Conservation (phyloP, 2,888 invertebrate species). For the Lithophane semibrunnea region DNA sequence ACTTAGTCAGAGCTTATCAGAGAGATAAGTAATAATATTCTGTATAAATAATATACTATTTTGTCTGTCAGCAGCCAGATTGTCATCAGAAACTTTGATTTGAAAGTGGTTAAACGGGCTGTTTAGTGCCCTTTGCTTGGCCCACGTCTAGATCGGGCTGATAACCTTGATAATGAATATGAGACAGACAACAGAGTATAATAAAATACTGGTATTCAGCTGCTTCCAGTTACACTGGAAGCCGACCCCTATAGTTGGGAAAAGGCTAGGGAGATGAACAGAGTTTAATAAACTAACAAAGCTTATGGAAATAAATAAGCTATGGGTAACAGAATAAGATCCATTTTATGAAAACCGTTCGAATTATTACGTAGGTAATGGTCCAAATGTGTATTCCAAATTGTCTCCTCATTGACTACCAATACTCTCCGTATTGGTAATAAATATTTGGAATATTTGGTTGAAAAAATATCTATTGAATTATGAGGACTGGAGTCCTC, state of each 20-base stretch:
- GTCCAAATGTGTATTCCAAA: too few species aligned
- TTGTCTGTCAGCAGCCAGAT: conserved; percentile 23
- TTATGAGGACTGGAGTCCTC: too few species aligned
- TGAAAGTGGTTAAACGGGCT: conserved; percentile 21
- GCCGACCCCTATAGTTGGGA: too few species aligned
- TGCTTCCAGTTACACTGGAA: neutral
- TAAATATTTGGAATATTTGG: too few species aligned
- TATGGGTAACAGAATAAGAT: neutral
- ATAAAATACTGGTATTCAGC: neutral
- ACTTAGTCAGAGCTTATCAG: conserved; percentile 4
- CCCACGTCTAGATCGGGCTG: neutral
- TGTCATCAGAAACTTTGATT: conserved; percentile 25
- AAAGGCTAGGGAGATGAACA: neutral
- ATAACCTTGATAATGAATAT: neutral
- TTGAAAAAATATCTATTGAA: too few species aligned
- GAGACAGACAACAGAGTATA: neutral
- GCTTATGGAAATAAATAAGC: neutral
- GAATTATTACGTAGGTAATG: too few species aligned
- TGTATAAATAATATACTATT: conserved; percentile 24
- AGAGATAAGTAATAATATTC: conserved; percentile 26
- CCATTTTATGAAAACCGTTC: neutral
- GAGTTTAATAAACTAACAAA: neutral
- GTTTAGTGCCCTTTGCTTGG: neutral
- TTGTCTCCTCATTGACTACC: too few species aligned
- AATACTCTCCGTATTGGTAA: too few species aligned